phyloP scores from a whole-genome alignment of 2,797 vertebrate species.

The Pseudochirops corinnae region DNA sequence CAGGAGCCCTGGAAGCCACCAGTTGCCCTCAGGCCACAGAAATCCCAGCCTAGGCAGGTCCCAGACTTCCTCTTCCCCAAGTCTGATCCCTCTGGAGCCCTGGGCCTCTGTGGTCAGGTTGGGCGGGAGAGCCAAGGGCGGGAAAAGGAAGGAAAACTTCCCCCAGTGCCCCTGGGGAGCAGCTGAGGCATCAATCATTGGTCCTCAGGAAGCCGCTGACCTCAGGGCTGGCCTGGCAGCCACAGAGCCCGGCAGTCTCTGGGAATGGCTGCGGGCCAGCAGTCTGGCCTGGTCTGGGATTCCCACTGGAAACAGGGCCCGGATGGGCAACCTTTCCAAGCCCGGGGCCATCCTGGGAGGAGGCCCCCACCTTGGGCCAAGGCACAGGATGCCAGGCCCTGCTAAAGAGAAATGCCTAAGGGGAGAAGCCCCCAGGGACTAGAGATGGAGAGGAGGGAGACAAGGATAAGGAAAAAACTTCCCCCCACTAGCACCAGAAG shows the following conservation, averaged over 20 bases:
- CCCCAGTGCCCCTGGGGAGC: not conserved
- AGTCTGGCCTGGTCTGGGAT: not conserved
- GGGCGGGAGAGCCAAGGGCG: not conserved
- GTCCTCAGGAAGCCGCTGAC: not conserved
- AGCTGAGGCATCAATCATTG: constrained; percentile 22
- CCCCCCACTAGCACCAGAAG: not conserved
- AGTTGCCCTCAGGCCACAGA: not conserved
- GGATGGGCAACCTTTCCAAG: not conserved
- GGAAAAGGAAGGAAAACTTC: not conserved
- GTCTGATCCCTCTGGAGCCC: not conserved
- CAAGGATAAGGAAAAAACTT: not conserved
- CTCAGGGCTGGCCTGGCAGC: not conserved
- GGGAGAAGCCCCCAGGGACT: constrained; percentile 69
- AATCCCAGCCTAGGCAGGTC: not conserved
- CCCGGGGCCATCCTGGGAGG: not conserved
- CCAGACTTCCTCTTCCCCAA: not conserved
- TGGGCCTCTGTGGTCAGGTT: not conserved
- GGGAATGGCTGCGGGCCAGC: not conserved
- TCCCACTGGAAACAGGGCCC: not conserved
- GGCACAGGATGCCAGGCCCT: constrained; percentile 24
- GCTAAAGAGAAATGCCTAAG: constrained; percentile 56
- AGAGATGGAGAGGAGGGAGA: not conserved
- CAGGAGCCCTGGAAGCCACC: not conserved
- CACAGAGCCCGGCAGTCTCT: not conserved
- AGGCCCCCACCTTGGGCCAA: not conserved